Conservation (phyloP, 2,888 invertebrate genomes). For the Phaedon cochleariae region DNA sequence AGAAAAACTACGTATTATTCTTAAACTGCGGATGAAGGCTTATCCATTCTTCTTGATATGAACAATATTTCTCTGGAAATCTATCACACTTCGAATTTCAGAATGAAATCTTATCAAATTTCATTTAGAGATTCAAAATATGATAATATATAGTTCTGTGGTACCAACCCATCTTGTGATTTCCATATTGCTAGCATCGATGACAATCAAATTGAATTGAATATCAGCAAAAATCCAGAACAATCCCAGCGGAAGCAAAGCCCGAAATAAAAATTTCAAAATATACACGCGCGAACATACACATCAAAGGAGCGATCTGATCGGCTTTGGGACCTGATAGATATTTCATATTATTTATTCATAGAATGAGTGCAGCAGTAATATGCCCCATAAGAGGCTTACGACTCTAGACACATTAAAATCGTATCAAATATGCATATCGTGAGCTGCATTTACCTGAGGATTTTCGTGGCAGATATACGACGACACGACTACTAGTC, state of each 20-base stretch:
- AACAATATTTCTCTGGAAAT: too few species aligned
- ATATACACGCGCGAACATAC: constrained; percentile 19
- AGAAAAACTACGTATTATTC: too few species aligned
- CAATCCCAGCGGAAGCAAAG: not conserved
- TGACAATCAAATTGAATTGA: too few species aligned
- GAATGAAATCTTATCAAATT: too few species aligned
- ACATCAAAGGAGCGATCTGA: constrained; percentile 59
- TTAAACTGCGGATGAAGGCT: too few species aligned
- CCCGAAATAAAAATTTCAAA: not conserved
- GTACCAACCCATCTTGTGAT: too few species aligned
- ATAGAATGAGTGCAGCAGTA: constrained; percentile 66
- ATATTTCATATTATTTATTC: constrained; percentile 79
- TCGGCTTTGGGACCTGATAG: constrained; percentile 68
- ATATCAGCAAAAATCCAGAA: too few species aligned
- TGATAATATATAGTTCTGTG: too few species aligned
- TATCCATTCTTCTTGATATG: too few species aligned
- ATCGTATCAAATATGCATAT: constrained; percentile 65
- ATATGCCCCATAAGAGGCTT: constrained; percentile 63
- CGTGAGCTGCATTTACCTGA: constrained; percentile 58
- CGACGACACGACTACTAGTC: constrained; percentile 22
- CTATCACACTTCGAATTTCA: too few species aligned
- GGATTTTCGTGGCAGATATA: constrained; percentile 50
- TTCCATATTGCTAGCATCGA: too few species aligned
- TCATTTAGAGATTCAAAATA: too few species aligned
- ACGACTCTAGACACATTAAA: constrained; percentile 63